phyloP scores from a whole-genome alignment of 2,113 vertebrate genomes.

The Halcyon malimbica region DNA sequence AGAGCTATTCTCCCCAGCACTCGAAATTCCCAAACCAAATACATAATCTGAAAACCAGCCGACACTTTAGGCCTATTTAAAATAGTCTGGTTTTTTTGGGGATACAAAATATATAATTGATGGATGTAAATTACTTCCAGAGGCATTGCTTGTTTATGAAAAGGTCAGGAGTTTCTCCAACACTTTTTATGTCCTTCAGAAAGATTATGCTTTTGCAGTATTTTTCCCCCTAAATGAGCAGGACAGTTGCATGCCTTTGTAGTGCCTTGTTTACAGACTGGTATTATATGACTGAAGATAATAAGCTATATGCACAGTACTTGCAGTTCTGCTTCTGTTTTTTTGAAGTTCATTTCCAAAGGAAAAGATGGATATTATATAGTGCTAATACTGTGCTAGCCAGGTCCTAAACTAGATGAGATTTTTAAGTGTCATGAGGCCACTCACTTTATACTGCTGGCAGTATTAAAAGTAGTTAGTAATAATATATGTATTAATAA shows the following conservation, averaged over 20 bases:
- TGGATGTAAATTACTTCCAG: background rate
- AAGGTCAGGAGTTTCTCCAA: background rate
- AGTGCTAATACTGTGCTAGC: background rate
- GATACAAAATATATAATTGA: background rate
- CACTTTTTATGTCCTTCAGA: background rate
- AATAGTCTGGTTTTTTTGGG: background rate
- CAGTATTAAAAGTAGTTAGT: conserved; percentile 4
- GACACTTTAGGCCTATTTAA: background rate
- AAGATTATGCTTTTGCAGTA: background rate
- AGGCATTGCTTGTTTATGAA: background rate
- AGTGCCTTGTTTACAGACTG: conserved; percentile 22
- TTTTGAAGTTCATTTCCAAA: background rate
- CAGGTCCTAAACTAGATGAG: background rate
- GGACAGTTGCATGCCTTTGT: conserved; percentile 5
- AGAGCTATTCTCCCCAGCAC: background rate
- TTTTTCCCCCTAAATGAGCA: background rate
- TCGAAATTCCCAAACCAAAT: background rate
- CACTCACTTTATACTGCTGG: background rate
- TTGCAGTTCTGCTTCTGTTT: conserved; percentile 29
- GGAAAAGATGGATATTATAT: background rate
- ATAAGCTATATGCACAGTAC: background rate
- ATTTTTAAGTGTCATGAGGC: background rate
- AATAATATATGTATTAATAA: background rate
- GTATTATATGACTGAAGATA: conserved; percentile 21
- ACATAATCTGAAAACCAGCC: background rate